Evolutionary conservation across 2,888 invertebrate genomes (phyloP), one percentile per base, ranked within the genome.

Genomic region (Fragum whitleyi): DNA sequence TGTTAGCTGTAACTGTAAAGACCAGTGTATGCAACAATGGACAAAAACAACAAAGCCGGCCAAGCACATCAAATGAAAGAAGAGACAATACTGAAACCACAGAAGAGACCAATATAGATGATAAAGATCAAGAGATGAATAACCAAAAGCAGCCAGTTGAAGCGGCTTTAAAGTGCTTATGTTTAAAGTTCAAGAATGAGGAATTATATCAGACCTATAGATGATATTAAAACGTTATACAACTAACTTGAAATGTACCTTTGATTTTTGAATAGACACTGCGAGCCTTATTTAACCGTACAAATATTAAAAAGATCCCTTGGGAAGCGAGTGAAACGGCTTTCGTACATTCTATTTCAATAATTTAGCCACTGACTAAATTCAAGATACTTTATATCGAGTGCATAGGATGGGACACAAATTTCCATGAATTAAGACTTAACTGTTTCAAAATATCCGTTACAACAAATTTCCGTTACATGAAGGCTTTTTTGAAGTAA

Each of bases 1-100:
- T 59, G 42, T 57, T 29, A 74, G 67, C 47, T 74, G 74, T 19
- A 68, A 74, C 28, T 74, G 74, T 32, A 0, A 23, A 21, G 57
- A 51, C 61, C 11, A 36, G 23, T 74, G 74, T 39, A n/a, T 74
- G 74, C 29, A 29, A 23, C 1, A 36, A 14, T 68, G 57, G 68
- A 68, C n/a, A 2, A 28, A 47, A n/a, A 67, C 36, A 23, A 23
- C 26, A 36, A 53, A 36, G 26, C 28, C n/a, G 23, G 16, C 21
- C 11, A 19, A 57, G 57, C 26, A 11, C 29, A 55, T 21, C 14
- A 2, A 16, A n/a, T 14, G 19, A 14, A 3, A 69, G 28, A 11
- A 69, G 9, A 29, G 55, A 28, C n/a, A 32, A 29, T 28, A 5
- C 11, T 69, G 69, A 69, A 53, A 23, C 26, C 1, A 14, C 53